Percentiles rank a stretch among this genome's conserved stretches.
Evolutionary conservation across 2,888 invertebrate species (phyloP).

Genomic region (Hyalella azteca): DNA sequence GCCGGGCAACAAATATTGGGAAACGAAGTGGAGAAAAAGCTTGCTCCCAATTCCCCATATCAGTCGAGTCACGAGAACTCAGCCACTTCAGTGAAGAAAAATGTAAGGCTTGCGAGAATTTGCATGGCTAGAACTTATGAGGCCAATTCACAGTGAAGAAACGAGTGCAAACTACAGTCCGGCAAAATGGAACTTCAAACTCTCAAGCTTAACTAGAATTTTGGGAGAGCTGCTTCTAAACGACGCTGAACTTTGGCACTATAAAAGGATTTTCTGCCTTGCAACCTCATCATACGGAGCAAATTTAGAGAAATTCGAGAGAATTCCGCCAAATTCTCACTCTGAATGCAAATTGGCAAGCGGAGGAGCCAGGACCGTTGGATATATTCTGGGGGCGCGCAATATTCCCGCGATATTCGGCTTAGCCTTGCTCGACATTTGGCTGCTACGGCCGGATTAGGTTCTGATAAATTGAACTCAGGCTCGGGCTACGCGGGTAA

Average conservation of each 20-base stretch:
- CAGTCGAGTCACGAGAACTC: background rate
- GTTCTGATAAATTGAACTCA: slow-evolving; percentile 28
- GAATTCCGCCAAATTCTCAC: slow-evolving; percentile 36
- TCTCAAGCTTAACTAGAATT: slow-evolving; percentile 27
- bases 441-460: slow-evolving; percentile 25
- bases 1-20: too few relatives aligned
- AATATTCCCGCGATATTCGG: slow-evolving; percentile 34
- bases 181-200: slow-evolving; percentile 27
- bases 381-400: slow-evolving; percentile 23
- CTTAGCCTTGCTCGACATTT: slow-evolving; percentile 3
- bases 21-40: too few relatives aligned
- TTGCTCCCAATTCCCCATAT: too few relatives aligned
- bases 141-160: slow-evolving; percentile 2
- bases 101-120: background rate
- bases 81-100: slow-evolving; percentile 6
- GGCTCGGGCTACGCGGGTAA: too few relatives aligned
- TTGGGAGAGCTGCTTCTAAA: slow-evolving; percentile 34
- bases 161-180: slow-evolving; percentile 31
- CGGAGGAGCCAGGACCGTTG: slow-evolving; percentile 27
- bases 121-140: slow-evolving; percentile 1
- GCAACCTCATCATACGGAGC: slow-evolving; percentile 37
- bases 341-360: slow-evolving; percentile 37
- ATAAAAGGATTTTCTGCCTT: slow-evolving; percentile 37
- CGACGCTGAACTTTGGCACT: slow-evolving; percentile 32
- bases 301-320: slow-evolving; percentile 35